These are phyloP conservation scores for Andrena dorsata DNA, from an alignment of 2,888 invertebrate species.

Conservation along the genomic window DNA sequence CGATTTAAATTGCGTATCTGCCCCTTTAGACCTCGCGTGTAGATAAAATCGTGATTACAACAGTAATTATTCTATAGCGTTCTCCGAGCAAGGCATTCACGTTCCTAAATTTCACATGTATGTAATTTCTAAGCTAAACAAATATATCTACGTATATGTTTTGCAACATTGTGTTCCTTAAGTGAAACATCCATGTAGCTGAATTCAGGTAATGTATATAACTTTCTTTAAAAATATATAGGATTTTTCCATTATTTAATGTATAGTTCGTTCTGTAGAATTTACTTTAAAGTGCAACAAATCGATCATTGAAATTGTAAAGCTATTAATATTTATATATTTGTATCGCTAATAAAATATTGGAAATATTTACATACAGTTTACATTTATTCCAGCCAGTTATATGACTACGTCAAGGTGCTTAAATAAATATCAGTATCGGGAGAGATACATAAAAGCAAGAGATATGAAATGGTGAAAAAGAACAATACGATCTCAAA, in stretches of 20 bases:
- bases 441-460: background rate
- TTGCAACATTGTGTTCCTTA: background rate
- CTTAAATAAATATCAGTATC: background rate
- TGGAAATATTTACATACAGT: no score
- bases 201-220: background rate
- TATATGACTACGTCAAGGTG: constrained; percentile 5
- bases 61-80: background rate
- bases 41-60: constrained; percentile 14
- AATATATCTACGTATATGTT: background rate
- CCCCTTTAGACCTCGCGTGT: background rate
- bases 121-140: constrained; percentile 26
- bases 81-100: background rate
- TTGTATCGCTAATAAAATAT: no score
- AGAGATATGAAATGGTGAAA: constrained; percentile 31
- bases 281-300: background rate
- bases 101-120: background rate
- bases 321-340: no score
- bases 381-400: constrained; percentile 28
- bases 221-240: background rate
- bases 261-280: no score
- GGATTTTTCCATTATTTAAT: background rate
- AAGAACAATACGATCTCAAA: constrained; percentile 22
- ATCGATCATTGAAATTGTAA: background rate
- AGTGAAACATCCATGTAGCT: constrained; percentile 8
- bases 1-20: constrained; percentile 14